Conservation (phyloP, 2,113 vertebrate species). For the Callocephalon fimbriatum region DNA sequence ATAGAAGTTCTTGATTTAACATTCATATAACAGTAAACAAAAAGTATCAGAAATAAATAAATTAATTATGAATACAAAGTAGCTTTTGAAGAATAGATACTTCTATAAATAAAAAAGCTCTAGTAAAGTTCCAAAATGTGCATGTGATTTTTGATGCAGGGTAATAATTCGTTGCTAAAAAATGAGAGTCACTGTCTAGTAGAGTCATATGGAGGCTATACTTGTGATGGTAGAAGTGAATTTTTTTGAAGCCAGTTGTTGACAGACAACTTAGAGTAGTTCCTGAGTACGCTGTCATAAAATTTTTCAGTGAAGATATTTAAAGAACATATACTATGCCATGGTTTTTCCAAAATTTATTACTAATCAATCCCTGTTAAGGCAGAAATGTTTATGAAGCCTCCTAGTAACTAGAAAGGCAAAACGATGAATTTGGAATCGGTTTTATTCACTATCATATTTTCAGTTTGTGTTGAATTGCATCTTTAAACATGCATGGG, state of each 20-base stretch:
- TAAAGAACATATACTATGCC: neutral
- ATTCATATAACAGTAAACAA: neutral
- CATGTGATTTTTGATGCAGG: neutral
- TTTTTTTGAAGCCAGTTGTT: neutral
- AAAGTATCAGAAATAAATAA: neutral
- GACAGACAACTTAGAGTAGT: neutral
- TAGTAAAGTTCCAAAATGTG: neutral
- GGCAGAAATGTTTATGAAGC: neutral
- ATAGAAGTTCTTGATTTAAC: neutral
- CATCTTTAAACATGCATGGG: accelerated
- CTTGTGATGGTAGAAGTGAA: neutral
- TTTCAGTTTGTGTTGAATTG: neutral
- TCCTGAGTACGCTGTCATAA: neutral
- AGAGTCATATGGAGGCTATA: neutral
- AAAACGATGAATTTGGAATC: neutral
- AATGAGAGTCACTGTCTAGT: neutral
- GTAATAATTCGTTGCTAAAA: neutral
- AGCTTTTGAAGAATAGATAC: neutral
- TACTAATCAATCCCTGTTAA: neutral
- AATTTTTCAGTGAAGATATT: neutral
- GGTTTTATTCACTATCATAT: neutral
- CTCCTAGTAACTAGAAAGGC: neutral
- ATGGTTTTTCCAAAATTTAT: neutral
- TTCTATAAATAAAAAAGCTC: neutral
- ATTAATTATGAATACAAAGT: neutral